phyloP scores from a whole-genome alignment of 2,888 invertebrate species.

The Tenthredo distinguenda region DNA sequence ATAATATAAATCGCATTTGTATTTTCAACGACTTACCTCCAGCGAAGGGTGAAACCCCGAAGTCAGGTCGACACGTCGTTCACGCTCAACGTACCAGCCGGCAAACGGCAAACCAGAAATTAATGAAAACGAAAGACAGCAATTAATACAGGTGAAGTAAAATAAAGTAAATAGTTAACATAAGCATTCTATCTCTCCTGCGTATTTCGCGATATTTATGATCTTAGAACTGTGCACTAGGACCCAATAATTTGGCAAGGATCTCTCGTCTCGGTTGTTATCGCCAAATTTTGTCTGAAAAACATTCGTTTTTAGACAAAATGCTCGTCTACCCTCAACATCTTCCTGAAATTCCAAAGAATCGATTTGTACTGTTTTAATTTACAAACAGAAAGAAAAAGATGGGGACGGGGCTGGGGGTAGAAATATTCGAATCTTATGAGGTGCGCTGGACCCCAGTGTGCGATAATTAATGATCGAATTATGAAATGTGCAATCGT shows the following conservation, averaged over 20 bases:
- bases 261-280: not conserved
- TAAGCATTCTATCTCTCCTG: conserved; percentile 17
- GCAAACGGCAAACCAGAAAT: conserved; percentile 77
- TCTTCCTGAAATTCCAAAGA: not conserved
- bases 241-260: not conserved
- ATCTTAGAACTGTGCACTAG: not conserved
- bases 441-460: not conserved
- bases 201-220: not conserved
- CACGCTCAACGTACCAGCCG: conserved; percentile 69
- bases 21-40: conserved; percentile 71
- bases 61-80: conserved; percentile 63
- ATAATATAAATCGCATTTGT: conserved; percentile 5
- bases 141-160: conserved; percentile 74
- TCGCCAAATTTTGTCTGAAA: not conserved
- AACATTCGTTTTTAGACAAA: not conserved
- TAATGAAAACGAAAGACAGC: conserved; percentile 77
- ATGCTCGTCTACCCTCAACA: not conserved
- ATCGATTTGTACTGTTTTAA: not conserved
- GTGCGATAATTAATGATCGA: not conserved
- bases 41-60: conserved; percentile 60
- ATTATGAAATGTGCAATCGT: not conserved
- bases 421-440: not conserved
- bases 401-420: not conserved
- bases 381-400: not conserved
- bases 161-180: conserved; percentile 59